Evolutionary conservation across 2,888 invertebrate genomes (phyloP).

Genomic region (Sipha maydis): DNA sequence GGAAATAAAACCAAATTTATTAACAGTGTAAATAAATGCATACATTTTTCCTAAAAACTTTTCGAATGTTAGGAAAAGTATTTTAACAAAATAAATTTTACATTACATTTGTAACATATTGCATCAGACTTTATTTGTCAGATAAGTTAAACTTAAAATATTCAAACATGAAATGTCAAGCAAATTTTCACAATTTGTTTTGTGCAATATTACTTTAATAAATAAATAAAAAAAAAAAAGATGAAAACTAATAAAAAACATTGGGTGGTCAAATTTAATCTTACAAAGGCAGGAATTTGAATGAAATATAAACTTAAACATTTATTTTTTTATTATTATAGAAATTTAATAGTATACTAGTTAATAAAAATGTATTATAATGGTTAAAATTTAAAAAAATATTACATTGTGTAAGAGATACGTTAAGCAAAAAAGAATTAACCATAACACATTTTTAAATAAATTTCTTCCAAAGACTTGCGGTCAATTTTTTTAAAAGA

Average conservation of each 20-base stretch:
- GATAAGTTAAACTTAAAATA: slow-evolving; percentile 7
- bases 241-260: slow-evolving; percentile 12
- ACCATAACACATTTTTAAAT: slow-evolving; percentile 26
- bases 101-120: slow-evolving; percentile 20
- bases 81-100: not conserved
- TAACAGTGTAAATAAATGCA: slow-evolving; percentile 31
- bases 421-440: slow-evolving; percentile 24
- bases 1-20: slow-evolving; percentile 4
- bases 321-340: no score
- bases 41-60: slow-evolving; percentile 31
- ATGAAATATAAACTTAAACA: not conserved
- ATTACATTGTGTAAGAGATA: slow-evolving; percentile 12
- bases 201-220: not conserved
- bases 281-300: not conserved
- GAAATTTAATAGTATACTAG: not conserved
- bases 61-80: slow-evolving; percentile 14
- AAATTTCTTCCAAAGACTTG: slow-evolving; percentile 38
- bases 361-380: not conserved
- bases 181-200: not conserved
- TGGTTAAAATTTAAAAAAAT: slow-evolving; percentile 18
- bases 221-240: slow-evolving; percentile 16
- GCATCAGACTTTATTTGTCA: not conserved
- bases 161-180: not conserved
- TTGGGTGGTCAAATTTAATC: not conserved
- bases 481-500: slow-evolving; percentile 39